phyloP scores from a whole-genome alignment of 2,888 invertebrate species.

The Polydrusus tereticollis region DNA sequence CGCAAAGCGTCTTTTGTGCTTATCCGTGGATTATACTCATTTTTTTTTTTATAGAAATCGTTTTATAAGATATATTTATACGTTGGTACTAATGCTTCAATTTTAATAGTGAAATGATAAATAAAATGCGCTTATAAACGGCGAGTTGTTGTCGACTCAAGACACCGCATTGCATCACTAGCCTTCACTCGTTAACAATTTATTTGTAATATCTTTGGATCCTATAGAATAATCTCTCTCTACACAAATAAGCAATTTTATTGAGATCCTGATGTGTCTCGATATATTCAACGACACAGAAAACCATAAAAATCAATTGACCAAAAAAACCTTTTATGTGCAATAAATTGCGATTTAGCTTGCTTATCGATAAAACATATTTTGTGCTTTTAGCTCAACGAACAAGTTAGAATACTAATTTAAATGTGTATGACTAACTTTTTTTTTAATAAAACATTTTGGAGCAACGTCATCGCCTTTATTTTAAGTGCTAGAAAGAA shows the following conservation, averaged over 20 bases:
- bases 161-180: too few relatives aligned
- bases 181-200: too few relatives aligned
- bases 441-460: not conserved
- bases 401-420: not conserved
- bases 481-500: too few relatives aligned
- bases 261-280: not conserved
- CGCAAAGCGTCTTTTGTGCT: not conserved
- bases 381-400: not conserved
- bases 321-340: constrained; percentile 2
- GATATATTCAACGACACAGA: not conserved
- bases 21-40: not conserved
- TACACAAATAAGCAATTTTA: not conserved
- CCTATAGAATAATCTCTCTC: not conserved
- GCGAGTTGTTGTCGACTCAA: too few relatives aligned
- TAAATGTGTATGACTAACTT: not conserved
- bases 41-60: not conserved
- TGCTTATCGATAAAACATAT: not conserved
- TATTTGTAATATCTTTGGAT: too few relatives aligned
- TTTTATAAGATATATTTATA: not conserved
- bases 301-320: constrained; percentile 1
- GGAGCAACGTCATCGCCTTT: too few relatives aligned
- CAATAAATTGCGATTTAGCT: constrained; percentile 1
- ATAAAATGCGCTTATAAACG: too few relatives aligned
- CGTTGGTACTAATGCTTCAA: too few relatives aligned
- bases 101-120: too few relatives aligned